phyloP scores from a whole-genome alignment of 2,797 vertebrate species.

The Bovichtus diacanthus region DNA sequence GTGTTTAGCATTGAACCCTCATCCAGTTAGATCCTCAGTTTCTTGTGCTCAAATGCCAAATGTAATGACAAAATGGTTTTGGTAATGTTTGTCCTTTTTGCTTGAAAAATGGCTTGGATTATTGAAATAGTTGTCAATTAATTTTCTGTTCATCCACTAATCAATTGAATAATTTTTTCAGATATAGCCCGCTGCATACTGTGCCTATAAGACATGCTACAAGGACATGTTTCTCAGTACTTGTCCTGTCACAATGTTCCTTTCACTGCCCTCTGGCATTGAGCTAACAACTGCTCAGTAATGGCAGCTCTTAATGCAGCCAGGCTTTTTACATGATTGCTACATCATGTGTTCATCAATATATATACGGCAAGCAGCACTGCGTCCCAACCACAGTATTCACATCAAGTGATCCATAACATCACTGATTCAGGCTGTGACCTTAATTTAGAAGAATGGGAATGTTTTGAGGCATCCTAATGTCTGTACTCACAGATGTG shows the following conservation, averaged over 20 bases:
- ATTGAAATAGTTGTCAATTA: background rate
- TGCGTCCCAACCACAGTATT: conserved; percentile 20
- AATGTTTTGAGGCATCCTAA: conserved; percentile 44
- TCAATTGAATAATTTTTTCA: background rate
- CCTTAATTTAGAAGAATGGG: conserved; percentile 54
- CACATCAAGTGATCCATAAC: conserved; percentile 42
- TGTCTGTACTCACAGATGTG: conserved; percentile 36
- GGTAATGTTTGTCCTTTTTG: background rate
- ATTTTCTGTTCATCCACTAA: too few relatives aligned
- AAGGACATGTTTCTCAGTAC: background rate
- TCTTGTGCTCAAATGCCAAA: background rate
- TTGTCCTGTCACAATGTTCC: background rate
- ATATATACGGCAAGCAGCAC: conserved; percentile 4
- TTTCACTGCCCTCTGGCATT: conserved; percentile 16
- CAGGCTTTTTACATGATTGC: conserved; percentile 25
- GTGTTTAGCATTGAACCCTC: background rate
- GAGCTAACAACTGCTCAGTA: conserved; percentile 19
- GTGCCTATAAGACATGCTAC: background rate
- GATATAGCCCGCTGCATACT: background rate
- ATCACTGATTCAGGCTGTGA: conserved; percentile 33
- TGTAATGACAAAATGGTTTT: background rate
- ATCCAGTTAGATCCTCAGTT: background rate
- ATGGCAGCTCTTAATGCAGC: conserved; percentile 22
- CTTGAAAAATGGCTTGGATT: background rate
- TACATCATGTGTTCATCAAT: conserved; percentile 16